A percentile compares a stretch with the other conserved stretches of the same genome.
Evolutionary conservation across 2,113 vertebrate genomes (phyloP).

Genomic region (Mungos mungo): DNA sequence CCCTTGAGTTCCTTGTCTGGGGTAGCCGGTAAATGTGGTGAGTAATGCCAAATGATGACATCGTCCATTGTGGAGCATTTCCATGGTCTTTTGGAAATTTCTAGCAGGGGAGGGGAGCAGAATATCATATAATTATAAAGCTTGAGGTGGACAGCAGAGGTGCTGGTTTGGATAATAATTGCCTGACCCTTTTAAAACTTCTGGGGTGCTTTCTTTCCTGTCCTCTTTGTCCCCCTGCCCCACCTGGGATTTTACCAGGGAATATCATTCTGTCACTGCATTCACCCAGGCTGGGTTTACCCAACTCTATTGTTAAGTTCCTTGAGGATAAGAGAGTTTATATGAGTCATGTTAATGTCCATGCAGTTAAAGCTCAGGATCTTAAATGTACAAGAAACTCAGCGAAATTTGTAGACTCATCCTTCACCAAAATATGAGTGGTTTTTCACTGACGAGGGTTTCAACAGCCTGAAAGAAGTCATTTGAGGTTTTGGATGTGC

Average conservation of each 20-base stretch:
- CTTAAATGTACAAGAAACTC: slow-evolving; percentile 45
- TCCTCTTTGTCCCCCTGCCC: neutral
- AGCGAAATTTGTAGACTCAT: slow-evolving; percentile 22
- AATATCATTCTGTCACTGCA: neutral
- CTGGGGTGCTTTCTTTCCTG: neutral
- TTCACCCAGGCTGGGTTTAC: neutral
- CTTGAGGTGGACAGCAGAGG: neutral
- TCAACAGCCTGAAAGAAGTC: slow-evolving; percentile 42
- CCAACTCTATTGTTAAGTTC: neutral
- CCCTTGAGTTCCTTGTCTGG: neutral
- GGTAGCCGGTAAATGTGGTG: neutral
- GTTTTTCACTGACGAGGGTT: slow-evolving; percentile 55
- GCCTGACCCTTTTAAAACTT: neutral
- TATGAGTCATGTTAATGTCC: neutral
- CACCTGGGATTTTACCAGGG: neutral
- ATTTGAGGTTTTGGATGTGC: slow-evolving; percentile 70
- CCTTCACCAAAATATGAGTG: slow-evolving; percentile 46
- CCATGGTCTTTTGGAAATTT: slow-evolving; percentile 3
- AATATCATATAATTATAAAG: slow-evolving; percentile 28
- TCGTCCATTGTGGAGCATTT: neutral
- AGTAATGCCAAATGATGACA: neutral
- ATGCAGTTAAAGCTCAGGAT: neutral
- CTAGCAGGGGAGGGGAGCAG: neutral
- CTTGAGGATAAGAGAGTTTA: neutral
- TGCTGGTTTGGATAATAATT: neutral